phyloP scores from a whole-genome alignment of 2,113 vertebrate genomes.

The Sander vitreus region DNA sequence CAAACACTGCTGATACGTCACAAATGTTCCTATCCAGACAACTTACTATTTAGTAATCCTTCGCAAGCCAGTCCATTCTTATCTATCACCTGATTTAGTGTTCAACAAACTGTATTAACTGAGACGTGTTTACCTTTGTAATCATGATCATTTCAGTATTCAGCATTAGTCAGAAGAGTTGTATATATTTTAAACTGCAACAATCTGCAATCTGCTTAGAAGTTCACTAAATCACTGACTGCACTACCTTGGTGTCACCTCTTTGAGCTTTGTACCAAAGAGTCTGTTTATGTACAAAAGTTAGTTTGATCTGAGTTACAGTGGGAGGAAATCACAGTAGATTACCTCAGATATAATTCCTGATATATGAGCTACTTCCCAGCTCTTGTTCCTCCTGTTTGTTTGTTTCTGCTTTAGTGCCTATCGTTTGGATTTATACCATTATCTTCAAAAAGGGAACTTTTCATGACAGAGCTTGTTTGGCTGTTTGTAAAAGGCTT shows the following conservation, averaged over 20 bases:
- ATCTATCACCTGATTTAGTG: slow-evolving; percentile 26
- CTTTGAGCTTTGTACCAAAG: background rate
- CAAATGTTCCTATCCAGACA: slow-evolving; percentile 25
- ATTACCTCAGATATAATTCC: slow-evolving; percentile 27
- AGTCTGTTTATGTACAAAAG: background rate
- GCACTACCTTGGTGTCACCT: background rate
- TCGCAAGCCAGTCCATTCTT: slow-evolving; percentile 14
- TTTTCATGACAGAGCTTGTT: slow-evolving; percentile 11
- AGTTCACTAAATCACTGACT: slow-evolving; percentile 16
- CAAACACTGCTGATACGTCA: slow-evolving; percentile 2
- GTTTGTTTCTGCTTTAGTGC: slow-evolving; percentile 31
- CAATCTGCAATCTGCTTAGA: slow-evolving; percentile 3
- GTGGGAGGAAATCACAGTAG: slow-evolving; percentile 29
- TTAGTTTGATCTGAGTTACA: slow-evolving; percentile 1
- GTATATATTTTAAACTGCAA: background rate
- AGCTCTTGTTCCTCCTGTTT: slow-evolving; percentile 30
- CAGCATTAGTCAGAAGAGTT: slow-evolving; percentile 45
- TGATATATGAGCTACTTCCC: slow-evolving; percentile 33
- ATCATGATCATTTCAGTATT: slow-evolving; percentile 8
- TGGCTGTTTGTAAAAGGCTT: background rate
- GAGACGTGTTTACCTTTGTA: slow-evolving; percentile 38
- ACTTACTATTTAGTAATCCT: background rate
- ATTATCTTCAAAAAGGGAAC: slow-evolving; percentile 23
- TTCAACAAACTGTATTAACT: background rate
- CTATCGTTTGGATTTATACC: background rate